Evolutionary conservation across 2,797 vertebrate species (phyloP).

Genomic region (Ptychobarbus kaznakovi): DNA sequence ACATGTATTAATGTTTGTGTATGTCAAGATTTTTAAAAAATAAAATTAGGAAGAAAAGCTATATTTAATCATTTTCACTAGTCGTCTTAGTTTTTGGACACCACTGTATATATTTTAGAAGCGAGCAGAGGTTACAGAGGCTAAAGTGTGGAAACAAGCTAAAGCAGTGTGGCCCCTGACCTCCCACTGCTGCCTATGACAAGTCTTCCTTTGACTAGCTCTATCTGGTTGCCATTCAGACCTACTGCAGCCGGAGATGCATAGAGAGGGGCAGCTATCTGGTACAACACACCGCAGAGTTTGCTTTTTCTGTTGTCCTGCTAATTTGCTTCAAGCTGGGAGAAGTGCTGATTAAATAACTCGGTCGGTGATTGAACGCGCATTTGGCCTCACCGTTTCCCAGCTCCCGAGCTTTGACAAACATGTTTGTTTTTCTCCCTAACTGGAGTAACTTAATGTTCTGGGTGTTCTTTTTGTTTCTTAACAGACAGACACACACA

Average conservation of each 20-base stretch:
- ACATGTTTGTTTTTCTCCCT: slow-evolving; percentile 67
- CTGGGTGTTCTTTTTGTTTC: slow-evolving; percentile 52
- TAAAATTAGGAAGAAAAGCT: neutral
- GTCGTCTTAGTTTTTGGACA: neutral
- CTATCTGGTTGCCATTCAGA: slow-evolving; percentile 49
- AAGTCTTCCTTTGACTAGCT: slow-evolving; percentile 51
- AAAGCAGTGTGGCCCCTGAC: slow-evolving; percentile 51
- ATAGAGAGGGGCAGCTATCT: slow-evolving; percentile 52
- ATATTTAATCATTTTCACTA: neutral
- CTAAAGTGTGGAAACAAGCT: slow-evolving; percentile 40
- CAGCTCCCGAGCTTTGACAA: slow-evolving; percentile 60
- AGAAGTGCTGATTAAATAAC: slow-evolving; percentile 72
- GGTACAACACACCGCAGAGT: slow-evolving; percentile 16
- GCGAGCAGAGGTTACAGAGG: slow-evolving; percentile 22
- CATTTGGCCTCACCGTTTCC: slow-evolving; percentile 44
- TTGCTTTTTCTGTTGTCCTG: slow-evolving; percentile 41
- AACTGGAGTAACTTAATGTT: slow-evolving; percentile 45
- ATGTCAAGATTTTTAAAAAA: neutral
- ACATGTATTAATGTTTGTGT: no score
- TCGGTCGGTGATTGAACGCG: slow-evolving; percentile 66
- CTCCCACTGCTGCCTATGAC: slow-evolving; percentile 40
- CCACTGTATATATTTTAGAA: neutral
- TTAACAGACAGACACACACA: slow-evolving; percentile 53
- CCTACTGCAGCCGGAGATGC: slow-evolving; percentile 56
- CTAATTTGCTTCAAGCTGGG: slow-evolving; percentile 69